Evolutionary conservation across 2,888 invertebrate genomes (phyloP).

Genomic region (Ariolimax columbianus): DNA sequence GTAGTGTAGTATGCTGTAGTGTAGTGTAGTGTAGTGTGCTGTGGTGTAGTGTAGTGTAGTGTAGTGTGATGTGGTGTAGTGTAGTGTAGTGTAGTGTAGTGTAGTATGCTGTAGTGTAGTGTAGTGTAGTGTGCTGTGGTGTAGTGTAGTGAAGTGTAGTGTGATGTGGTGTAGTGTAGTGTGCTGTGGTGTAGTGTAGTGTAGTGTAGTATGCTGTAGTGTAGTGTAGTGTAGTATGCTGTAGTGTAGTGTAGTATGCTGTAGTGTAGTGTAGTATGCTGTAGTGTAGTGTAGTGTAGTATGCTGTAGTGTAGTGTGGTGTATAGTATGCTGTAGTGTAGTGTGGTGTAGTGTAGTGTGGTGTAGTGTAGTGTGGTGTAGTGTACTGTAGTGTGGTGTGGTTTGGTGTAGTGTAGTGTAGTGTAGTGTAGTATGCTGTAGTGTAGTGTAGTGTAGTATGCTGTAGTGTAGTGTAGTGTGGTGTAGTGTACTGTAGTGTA

Average conservation of each 20-base stretch:
- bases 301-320: neutral
- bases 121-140: too few relatives aligned
- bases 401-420: neutral
- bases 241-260: too few relatives aligned
- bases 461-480: neutral
- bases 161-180: neutral
- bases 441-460: too few relatives aligned
- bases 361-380: neutral
- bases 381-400: neutral
- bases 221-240: too few relatives aligned
- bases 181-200: neutral
- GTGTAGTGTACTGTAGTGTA: neutral
- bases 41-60: too few relatives aligned
- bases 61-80: too few relatives aligned
- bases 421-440: too few relatives aligned
- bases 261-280: too few relatives aligned
- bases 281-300: too few relatives aligned
- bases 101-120: too few relatives aligned
- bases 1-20: too few relatives aligned
- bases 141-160: neutral
- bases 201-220: too few relatives aligned
- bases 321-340: neutral
- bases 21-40: neutral
- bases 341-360: neutral
- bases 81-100: neutral